phyloP scores from a whole-genome alignment of 35 echinoderm and acorn worm species.

The Heliocidaris erythrogramma region DNA sequence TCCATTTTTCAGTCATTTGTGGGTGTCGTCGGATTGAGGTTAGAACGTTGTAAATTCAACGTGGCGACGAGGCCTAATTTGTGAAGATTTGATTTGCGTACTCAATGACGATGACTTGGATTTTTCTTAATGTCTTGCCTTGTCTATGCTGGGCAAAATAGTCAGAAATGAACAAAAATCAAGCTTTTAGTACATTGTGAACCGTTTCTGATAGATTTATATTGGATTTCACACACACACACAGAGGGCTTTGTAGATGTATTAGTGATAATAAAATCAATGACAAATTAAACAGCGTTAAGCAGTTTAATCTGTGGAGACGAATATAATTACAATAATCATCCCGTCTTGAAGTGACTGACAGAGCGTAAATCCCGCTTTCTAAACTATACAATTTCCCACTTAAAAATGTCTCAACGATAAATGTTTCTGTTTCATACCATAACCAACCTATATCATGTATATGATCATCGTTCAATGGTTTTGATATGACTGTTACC shows the following conservation, averaged over 20 bases:
- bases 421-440: no score
- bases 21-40: background rate
- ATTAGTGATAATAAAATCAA: background rate
- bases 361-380: no score
- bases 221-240: background rate
- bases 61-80: background rate
- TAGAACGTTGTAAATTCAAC: conserved; percentile 18
- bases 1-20: background rate
- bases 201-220: background rate
- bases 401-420: no score
- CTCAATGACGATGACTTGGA: conserved; percentile 7
- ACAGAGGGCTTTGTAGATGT: background rate
- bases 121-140: background rate
- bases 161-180: background rate
- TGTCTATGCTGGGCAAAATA: background rate
- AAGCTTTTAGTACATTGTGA: background rate
- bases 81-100: background rate
- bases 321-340: background rate
- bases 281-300: background rate
- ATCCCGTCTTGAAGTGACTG: background rate
- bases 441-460: no score
- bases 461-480: no score
- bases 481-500: no score
- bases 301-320: background rate
- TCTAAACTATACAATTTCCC: no score